These are phyloP conservation scores for Noctua janthe DNA, from an alignment of 2,888 invertebrate species.

Conservation along the genomic window DNA sequence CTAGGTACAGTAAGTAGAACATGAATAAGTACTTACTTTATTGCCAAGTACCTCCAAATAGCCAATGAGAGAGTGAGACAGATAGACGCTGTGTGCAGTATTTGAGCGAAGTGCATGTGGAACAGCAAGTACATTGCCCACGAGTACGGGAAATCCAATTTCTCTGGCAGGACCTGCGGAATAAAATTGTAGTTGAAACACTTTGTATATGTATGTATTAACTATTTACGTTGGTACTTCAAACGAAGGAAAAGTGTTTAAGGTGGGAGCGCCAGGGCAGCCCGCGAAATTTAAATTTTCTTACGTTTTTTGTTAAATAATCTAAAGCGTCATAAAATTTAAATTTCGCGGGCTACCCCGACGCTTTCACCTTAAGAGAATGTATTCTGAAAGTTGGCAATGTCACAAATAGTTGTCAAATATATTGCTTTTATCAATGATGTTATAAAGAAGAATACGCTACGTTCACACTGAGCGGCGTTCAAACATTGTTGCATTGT, in stretches of 20 bases:
- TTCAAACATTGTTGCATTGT: too few relatives aligned
- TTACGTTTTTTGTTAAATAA: too few relatives aligned
- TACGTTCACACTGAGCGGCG: too few relatives aligned
- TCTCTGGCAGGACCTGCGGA: slow-evolving; percentile 83
- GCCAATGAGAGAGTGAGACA: slow-evolving; percentile 95
- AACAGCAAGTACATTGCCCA: slow-evolving; percentile 94
- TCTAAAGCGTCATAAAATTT: too few relatives aligned
- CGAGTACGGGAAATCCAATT: slow-evolving; percentile 87
- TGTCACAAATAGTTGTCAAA: background rate
- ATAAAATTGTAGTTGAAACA: slow-evolving; percentile 28
- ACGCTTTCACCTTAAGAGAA: background rate
- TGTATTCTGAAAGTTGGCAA: background rate
- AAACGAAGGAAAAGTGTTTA: background rate
- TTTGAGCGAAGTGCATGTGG: slow-evolving; percentile 95
- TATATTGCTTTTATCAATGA: background rate
- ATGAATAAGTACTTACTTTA: slow-evolving; percentile 91
- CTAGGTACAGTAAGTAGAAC: background rate
- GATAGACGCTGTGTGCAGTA: slow-evolving; percentile 95
- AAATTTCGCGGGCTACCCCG: too few relatives aligned
- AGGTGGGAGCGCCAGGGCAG: too few relatives aligned
- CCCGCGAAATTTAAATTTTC: too few relatives aligned
- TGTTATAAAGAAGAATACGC: too few relatives aligned
- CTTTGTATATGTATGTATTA: background rate
- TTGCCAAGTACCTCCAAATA: slow-evolving; percentile 96
- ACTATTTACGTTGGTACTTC: background rate